Percentiles rank a stretch among this genome's conserved stretches.
These are phyloP conservation scores for Virgularia gustaviana DNA, from an alignment of 92 coral and sea anemone species.

Conservation along the genomic window DNA sequence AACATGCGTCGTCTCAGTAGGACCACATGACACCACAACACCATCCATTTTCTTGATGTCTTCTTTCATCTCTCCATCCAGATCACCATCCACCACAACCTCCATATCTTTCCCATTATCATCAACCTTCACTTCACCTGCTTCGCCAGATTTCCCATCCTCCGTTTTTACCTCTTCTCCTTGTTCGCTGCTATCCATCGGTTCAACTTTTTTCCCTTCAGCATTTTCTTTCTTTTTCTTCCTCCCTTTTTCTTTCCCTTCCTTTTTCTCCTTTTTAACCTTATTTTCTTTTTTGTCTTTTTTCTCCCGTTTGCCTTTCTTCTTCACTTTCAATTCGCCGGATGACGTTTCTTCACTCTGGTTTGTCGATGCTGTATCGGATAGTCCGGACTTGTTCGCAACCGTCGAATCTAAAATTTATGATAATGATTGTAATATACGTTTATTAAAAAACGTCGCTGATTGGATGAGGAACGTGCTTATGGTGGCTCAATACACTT, in stretches of 20 bases:
- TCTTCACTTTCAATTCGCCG: not conserved
- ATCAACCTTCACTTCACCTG: not conserved
- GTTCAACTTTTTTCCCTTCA: not conserved
- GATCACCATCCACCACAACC: conserved; percentile 33
- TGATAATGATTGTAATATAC: too few species aligned
- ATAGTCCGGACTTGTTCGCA: not conserved
- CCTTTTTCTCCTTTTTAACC: not conserved
- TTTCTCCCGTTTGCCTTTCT: not conserved
- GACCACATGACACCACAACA: conserved; percentile 23
- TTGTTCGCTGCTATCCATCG: too few species aligned
- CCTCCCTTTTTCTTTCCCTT: not conserved
- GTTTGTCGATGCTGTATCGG: too few species aligned
- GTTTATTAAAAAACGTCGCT: too few species aligned
- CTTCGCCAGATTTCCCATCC: not conserved
- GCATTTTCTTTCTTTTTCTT: not conserved
- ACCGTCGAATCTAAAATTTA: too few species aligned
- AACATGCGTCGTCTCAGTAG: conserved; percentile 11
- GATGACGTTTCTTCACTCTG: not conserved
- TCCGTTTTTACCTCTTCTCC: too few species aligned
- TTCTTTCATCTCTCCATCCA: conserved; percentile 45
- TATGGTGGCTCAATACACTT: too few species aligned
- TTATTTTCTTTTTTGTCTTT: not conserved
- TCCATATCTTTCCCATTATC: conserved; percentile 12
- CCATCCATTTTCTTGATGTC: too few species aligned
- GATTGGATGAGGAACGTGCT: too few species aligned